phyloP scores from a whole-genome alignment of 2,888 invertebrate genomes.

The Esperia sulphurella region DNA sequence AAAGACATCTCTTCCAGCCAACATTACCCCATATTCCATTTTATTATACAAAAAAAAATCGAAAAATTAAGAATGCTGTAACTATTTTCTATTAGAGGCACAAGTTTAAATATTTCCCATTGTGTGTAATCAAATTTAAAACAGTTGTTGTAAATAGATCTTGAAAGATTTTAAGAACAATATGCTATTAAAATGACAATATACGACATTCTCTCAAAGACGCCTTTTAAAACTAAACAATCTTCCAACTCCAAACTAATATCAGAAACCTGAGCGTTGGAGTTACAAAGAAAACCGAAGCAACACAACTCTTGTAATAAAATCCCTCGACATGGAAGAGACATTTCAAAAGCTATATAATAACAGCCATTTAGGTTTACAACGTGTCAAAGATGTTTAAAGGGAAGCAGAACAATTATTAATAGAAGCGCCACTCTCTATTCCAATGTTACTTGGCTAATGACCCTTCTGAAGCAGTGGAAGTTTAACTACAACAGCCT shows the following conservation, averaged over 20 bases:
- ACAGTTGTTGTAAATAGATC: no score
- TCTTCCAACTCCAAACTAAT: neutral
- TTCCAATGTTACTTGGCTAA: no score
- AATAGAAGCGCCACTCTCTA: constrained; percentile 1
- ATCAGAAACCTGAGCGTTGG: neutral
- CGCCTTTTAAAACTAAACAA: no score
- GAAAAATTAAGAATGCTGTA: neutral
- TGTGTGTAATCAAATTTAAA: no score
- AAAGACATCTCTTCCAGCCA: no score
- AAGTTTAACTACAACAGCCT: no score
- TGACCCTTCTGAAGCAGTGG: no score
- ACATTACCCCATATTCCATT: no score
- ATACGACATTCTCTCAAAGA: no score
- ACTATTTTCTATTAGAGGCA: neutral
- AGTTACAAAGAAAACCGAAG: constrained; percentile 1
- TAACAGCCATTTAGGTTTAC: constrained; percentile 15
- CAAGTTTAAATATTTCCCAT: neutral
- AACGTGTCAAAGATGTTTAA: constrained; percentile 14
- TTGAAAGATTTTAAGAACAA: no score
- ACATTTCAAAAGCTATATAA: constrained; percentile 14
- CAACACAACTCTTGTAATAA: constrained; percentile 8
- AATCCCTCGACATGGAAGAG: constrained; percentile 4
- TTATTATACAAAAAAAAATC: no score
- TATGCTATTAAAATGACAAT: no score
- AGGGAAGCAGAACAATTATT: neutral